Base-by-base conservation (phyloP, 2,888 invertebrate species). In the Allygus modestus region DNA sequence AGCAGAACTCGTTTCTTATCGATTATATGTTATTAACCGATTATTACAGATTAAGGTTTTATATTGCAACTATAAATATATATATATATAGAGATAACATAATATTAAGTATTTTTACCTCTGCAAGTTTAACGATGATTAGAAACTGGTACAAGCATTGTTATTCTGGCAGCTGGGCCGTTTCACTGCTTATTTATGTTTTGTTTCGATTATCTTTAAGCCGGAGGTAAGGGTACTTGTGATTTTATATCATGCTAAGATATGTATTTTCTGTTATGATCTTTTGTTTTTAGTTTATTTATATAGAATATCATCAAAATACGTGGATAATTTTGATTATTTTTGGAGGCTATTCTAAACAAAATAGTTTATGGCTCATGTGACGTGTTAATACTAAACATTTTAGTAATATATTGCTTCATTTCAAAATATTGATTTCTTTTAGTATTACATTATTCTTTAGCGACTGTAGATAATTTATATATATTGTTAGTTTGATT, bases 61-160 rank as follows among this genome's bases (percentile, higher is more conserved):
- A 77, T 77, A 77, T 77, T 51, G 77, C 77, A 77, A 77, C 77
- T 77, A 77, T 77, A 77, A 23, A 77, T 77, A 77, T 51, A 51
- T 51, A 75, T 20, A 51, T 23, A 73, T 77, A n/a, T n/a, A n/a
- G n/a, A 77, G n/a, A 77, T 41, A 26, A 43, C 33, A 77, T 77
- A 20, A 77, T 51, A 28, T 12, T 46, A 17, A 77, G 73, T 73
- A 73, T 41, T 73, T 73, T 73, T 73, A 73, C 43, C 73, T 73
- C 73, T 33, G 71, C 12, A 26, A 26, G 33, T 51, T 77, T 15
- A 77, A 51, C 17, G 51, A 77, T 51, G n/a, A 51, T 51, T 41
- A 17, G 43, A 73, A 43, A 43, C 33, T 43, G 5, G 73, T 73
- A 33, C 1, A 11, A 73, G 43, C 41, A 43, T 20, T 41, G 43